Percentiles rank a stretch among this genome's conserved stretches.
Conservation (phyloP, 2,797 vertebrate genomes). For the Acropternis orthonyx region DNA sequence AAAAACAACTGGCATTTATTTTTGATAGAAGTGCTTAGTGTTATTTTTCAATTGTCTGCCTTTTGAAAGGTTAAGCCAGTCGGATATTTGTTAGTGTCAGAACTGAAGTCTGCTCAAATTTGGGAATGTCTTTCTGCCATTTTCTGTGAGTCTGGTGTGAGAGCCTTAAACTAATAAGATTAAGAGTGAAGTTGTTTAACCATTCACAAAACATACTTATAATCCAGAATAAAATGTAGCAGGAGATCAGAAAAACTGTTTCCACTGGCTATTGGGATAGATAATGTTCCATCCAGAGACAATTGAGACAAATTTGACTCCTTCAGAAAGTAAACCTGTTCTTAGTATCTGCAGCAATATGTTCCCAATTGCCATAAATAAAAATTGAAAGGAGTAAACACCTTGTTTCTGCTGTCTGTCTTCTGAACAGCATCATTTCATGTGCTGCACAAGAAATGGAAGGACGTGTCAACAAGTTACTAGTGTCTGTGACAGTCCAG, state of each 20-base stretch:
- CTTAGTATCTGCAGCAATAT: neutral
- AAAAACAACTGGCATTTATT: conserved; percentile 13
- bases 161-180: neutral
- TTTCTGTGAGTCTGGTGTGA: neutral
- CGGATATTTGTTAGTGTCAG: neutral
- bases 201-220: neutral
- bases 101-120: neutral
- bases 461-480: neutral
- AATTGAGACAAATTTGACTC: neutral
- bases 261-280: neutral
- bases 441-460: neutral
- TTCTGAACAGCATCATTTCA: neutral
- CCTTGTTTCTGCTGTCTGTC: neutral
- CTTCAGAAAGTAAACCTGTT: neutral
- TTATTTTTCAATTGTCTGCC: conserved; percentile 3
- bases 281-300: neutral
- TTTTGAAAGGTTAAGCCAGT: neutral
- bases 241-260: neutral
- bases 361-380: conserved; percentile 2
- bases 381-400: neutral
- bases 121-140: neutral
- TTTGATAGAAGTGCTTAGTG: conserved; percentile 30
- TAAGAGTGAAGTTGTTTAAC: neutral
- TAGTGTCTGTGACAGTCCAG: neutral
- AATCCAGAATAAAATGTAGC: neutral